Evolutionary conservation across 2,888 invertebrate genomes (phyloP), one percentile per base, ranked within the genome.

Genomic region (Alloplasta piceator): DNA sequence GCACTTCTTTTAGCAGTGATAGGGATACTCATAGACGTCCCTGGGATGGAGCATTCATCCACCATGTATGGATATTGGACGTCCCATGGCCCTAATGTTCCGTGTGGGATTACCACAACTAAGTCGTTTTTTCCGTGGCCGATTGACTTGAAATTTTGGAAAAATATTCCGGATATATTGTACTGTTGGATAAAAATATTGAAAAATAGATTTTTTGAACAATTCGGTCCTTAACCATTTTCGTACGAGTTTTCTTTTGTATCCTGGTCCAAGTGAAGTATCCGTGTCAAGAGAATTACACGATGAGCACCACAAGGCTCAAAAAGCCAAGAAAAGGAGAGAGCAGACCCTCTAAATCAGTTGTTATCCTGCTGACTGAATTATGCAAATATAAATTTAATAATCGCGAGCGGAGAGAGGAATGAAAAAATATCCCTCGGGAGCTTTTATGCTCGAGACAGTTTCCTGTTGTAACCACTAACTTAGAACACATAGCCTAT

Each of bases 381-480:
- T 70, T 70, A 70, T 70, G 70, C 52, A 76, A 76, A 70, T 76
- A 76, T 48, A 48, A 63, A 70, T 70, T 10, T 68, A 63, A 70
- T 61, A 68, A 70, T 39, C 38, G 14, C n/a, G 56, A 38, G 9
- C 7, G 16, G 43, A 56, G 12, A 70, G 56, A 70, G 63, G 55
- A 55, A 14, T 9, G 70, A 64, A 76, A 70, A 67, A 56, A 26
- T 2, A 26, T 26, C 26, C 43, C 56, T 76, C 52, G 26, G 39
- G 61, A 52, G 14, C 55, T 67, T 61, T 63, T 61, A 58, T 68
- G 12, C 43, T 41, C 61, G 9, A 1, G 14, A n/a, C 46, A 63
- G n/a, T 46, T 68, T 70, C 43, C 5, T 55, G 41, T 10, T 61
- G 12, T 43, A 6, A 26, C 14, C 38, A 43, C 6, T 48, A 39